Evolutionary conservation across 1,140 invertebrate species (phyloP), one percentile per base, ranked within the genome.

Genomic region (Limonius californicus): DNA sequence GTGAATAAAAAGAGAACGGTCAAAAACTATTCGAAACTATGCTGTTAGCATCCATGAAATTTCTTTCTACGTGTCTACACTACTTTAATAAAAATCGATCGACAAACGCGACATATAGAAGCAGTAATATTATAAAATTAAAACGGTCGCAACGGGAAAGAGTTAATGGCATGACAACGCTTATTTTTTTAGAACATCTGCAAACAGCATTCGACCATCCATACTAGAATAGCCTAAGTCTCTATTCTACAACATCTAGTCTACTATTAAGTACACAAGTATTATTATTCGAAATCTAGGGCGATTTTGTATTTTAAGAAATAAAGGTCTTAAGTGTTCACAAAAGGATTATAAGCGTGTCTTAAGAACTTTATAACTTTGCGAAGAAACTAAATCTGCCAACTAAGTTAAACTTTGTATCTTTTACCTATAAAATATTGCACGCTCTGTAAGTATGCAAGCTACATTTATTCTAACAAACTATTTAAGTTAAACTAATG

Each of bases 31-130:
- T 14, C 4, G 3, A 55, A 23, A 27, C 53, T 55, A 55, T 16
- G 7, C 2, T 2, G 53, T 70, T 68, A 71, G 70, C 73, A 74
- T 74, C 69, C 73, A 74, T 74, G 73, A 74, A 74, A 74, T 74
- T 74, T 74, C 73, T 58, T 71, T 62, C 73, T 74, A 74, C 65
- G 69, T 71, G 68, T 74, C 70, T 72, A 72, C 67, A 55, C 53
- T 55, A 55, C 53, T 50, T 9, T 27, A 27, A 27, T 27, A 39
- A 2, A 39, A 14, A 14, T 39, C 11, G 35, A 32, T 32, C 11
- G 11, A 32, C n/a, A 32, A 32, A 39, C 35, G 35, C 35, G 35
- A 39, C 23, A 27, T 39, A 11, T 39, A 39, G n/a, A 39, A 39
- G 35, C 35, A 39, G 9, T 27, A 27, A 27, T n/a, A n/a, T 27